phyloP scores from a whole-genome alignment of 2,113 vertebrate genomes.

The Odobenus rosmarus region DNA sequence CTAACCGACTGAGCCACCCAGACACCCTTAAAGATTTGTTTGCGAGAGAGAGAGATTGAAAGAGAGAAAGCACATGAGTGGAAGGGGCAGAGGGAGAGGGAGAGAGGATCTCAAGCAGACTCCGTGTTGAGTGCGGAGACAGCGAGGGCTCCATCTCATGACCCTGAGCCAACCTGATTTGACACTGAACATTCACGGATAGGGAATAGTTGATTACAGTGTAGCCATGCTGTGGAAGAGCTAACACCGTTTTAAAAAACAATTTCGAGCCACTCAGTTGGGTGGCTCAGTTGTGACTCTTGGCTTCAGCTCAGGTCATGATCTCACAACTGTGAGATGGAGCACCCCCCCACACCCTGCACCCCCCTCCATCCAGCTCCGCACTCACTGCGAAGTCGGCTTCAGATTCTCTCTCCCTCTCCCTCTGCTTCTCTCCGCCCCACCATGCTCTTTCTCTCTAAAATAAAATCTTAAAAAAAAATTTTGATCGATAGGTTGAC shows the following conservation, averaged over 20 bases:
- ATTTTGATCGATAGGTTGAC: neutral
- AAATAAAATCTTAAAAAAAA: neutral
- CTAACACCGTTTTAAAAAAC: neutral
- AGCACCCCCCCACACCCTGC: too few relatives aligned
- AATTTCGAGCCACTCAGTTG: neutral
- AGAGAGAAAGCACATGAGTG: neutral
- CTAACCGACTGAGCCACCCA: neutral
- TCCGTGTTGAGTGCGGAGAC: accelerated
- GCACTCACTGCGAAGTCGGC: neutral
- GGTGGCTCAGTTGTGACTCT: neutral
- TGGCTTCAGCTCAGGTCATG: neutral
- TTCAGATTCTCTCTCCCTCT: neutral
- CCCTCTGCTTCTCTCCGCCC: neutral
- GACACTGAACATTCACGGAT: neutral
- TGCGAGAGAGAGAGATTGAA: neutral
- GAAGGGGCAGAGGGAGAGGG: neutral
- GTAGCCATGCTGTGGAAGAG: neutral
- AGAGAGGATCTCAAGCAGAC: neutral
- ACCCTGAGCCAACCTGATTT: neutral
- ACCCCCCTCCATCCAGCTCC: neutral
- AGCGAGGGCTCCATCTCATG: neutral
- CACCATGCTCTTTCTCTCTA: neutral
- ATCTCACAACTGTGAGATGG: neutral
- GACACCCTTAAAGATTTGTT: neutral
- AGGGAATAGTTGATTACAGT: neutral